These are phyloP conservation scores for Carassius carassius DNA, from an alignment of 2,113 vertebrate species.

Conservation along the genomic window DNA sequence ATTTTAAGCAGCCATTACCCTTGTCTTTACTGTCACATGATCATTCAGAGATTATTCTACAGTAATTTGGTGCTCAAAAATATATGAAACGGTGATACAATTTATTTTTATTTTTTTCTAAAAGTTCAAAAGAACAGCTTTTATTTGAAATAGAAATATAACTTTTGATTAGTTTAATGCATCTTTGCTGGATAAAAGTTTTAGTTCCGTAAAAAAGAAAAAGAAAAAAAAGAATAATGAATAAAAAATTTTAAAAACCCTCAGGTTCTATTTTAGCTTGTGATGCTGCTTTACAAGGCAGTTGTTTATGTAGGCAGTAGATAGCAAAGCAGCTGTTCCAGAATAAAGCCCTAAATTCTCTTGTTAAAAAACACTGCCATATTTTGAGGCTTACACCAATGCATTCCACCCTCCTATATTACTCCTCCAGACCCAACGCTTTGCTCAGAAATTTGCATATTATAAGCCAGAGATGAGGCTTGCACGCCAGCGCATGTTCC, in stretches of 20 bases:
- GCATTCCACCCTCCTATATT: slow-evolving; percentile 32
- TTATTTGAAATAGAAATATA: too few relatives aligned
- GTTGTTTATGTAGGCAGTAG: background rate
- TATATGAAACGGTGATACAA: too few relatives aligned
- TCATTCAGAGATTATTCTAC: too few relatives aligned
- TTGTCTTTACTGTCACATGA: background rate
- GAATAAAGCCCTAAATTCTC: background rate
- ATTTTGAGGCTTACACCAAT: background rate
- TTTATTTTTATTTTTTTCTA: too few relatives aligned
- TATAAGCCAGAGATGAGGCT: slow-evolving; percentile 41
- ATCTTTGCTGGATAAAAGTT: too few relatives aligned
- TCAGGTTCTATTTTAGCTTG: too few relatives aligned
- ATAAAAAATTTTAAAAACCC: too few relatives aligned
- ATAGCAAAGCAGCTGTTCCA: background rate
- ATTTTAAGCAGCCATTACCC: background rate
- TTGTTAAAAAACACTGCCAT: background rate
- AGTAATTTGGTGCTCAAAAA: background rate
- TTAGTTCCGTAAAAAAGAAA: too few relatives aligned
- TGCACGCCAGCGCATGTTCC: background rate
- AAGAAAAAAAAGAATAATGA: too few relatives aligned
- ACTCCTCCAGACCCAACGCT: slow-evolving; percentile 26
- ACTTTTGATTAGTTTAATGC: too few relatives aligned
- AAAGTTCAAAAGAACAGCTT: too few relatives aligned
- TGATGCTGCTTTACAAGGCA: too few relatives aligned
- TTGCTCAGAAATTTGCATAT: slow-evolving; percentile 41